Base-by-base conservation (phyloP, 2,797 vertebrate genomes). In the Trematomus bernacchii region DNA sequence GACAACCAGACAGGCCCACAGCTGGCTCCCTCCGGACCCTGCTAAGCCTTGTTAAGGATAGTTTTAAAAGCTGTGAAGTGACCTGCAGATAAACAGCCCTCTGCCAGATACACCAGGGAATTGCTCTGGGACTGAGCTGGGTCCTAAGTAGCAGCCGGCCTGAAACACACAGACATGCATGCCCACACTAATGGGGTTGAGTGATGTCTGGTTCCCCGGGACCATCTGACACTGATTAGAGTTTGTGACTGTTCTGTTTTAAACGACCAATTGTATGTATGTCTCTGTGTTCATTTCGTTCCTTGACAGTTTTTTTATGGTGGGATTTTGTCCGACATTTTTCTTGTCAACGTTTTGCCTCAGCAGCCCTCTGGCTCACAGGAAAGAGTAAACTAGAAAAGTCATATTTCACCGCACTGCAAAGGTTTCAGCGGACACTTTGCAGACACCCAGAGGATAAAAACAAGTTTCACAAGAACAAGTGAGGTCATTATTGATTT, bases 21-120 rank as follows among this genome's bases (percentile, higher is more conserved):
- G 91, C 91, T 91, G 89, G 86, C 86, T 87, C 87, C 86, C 80
- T 76, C 81, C 40, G 71, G 89, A 85, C 79, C 88, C 79, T 63
- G 89, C 90, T 92, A 94, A 95, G 88, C 86, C 92, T 91, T 83
- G 88, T 93, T 95, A 94, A 94, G 92, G 91, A 90, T 90, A 91
- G 87, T 93, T 95, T 95, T 94, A 95, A 95, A 95, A 94, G 94
- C 94, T 95, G 94, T 93, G 93, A 95, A 94, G 88, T 95, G 94
- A 95, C 94, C 94, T 94, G 91, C 92, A 94, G 93, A 94, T 93
- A 93, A 93, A 94, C 93, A 94, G 91, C 91, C 91, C 90, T 89
- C 89, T 90, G 87, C 90, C 89, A 91, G 88, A 79, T 66, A 78
- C 90, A 85, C 88, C 57, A 50, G 89, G 89, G 90, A 91, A 87